Percentiles rank a stretch among this genome's conserved stretches.
phyloP scores from a whole-genome alignment of 2,113 vertebrate species.

The Excalfactoria chinensis region DNA sequence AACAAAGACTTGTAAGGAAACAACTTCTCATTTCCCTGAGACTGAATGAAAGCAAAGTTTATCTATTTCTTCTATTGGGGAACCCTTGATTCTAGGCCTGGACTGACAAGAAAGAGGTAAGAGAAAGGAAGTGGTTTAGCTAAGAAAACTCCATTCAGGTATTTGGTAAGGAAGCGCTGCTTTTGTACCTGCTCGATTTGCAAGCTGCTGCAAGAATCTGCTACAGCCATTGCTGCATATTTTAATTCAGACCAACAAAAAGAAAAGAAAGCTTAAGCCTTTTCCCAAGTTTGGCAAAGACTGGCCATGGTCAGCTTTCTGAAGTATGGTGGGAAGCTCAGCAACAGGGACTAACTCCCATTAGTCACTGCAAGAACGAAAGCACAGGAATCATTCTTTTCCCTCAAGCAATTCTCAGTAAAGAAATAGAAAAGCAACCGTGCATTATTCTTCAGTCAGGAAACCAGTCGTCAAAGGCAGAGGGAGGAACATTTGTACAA shows the following conservation, averaged over 20 bases:
- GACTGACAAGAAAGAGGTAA: background rate
- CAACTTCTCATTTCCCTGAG: background rate
- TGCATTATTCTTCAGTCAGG: conserved; percentile 12
- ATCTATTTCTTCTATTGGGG: background rate
- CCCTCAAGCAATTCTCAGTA: background rate
- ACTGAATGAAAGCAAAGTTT: background rate
- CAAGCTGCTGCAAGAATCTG: background rate
- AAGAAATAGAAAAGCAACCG: conserved; percentile 17
- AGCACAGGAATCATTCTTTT: background rate
- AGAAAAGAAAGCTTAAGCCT: background rate
- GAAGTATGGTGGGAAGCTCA: background rate
- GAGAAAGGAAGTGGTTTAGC: background rate
- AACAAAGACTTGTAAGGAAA: background rate
- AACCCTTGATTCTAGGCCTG: background rate
- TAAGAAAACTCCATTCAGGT: background rate
- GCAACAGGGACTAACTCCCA: background rate
- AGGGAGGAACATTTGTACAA: background rate
- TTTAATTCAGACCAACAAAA: background rate
- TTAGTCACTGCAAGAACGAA: conserved; percentile 16
- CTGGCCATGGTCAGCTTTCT: background rate
- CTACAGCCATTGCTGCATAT: background rate
- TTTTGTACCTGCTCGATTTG: background rate
- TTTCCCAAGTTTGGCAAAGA: background rate
- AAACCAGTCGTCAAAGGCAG: conserved; percentile 1
- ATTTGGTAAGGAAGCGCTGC: background rate